Base-by-base conservation (phyloP, 2,888 invertebrate species). In the Drosophila buzzatii region DNA sequence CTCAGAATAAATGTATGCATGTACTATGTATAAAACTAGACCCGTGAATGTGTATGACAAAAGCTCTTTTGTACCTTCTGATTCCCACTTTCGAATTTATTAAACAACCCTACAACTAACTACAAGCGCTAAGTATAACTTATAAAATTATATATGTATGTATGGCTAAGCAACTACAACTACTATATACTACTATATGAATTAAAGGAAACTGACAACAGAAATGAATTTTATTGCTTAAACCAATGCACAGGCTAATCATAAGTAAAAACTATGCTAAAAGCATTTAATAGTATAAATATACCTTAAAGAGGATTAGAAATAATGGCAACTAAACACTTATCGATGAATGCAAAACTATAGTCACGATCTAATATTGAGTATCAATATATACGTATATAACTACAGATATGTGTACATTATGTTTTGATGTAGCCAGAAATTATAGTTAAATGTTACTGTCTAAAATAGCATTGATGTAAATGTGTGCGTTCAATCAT, bases 81-180 rank as follows among this genome's bases (percentile, higher is more conserved):
- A 82, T 79, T 79, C 87, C 85, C 81, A 88, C 84, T 87, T 82
- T 87, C 86, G 86, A 87, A 87, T 87, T 87, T 87, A 86, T 68
- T 72, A 62, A 67, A 52, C 60, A 70, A 73, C 59, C 75, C 84
- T 55, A 55, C 71, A 49, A 76, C 39, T 66, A 52, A 76, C 31
- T 66, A 55, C 33, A 79, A 65, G 70, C 73, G 65, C 59, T 82
- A 84, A 85, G 87, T 87, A 76, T 73, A 82, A 85, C 78, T 79
- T 81, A 70, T 49, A 59, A 80, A 67, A 42, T 53, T 42, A 51
- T 23, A 27, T n/a, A 49, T 10, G 27, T 23, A 60, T 23, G 5
- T 49, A 51, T 18, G 18, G 60, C 14, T 62, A 39, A 45, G 44
- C 23, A 65, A 45, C 39, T 62, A 52, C 33, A 68, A 59, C 20